phyloP scores from a whole-genome alignment of 2,888 invertebrate species.

The Ptilodon capucinus region DNA sequence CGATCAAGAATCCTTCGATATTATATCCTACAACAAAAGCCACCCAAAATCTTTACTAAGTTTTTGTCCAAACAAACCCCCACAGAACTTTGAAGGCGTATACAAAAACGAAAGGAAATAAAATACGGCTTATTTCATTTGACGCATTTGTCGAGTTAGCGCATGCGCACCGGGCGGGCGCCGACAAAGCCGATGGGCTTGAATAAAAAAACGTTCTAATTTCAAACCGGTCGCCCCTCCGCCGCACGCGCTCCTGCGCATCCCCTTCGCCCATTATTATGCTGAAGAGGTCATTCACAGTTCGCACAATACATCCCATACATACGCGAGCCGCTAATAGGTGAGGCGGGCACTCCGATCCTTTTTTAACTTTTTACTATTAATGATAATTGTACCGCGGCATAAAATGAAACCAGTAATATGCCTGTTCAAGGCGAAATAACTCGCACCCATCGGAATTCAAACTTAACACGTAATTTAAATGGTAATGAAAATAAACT shows the following conservation, averaged over 20 bases:
- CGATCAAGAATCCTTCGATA: constrained; percentile 29
- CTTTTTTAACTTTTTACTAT: constrained; percentile 39
- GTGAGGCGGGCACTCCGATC: constrained; percentile 52
- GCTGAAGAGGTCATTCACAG: constrained; percentile 82
- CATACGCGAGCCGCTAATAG: constrained; percentile 63
- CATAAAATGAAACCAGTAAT: constrained; percentile 19
- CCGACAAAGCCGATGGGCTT: constrained; percentile 71
- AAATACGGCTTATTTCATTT: constrained; percentile 80
- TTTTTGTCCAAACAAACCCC: constrained; percentile 57
- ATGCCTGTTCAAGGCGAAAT: constrained; percentile 20
- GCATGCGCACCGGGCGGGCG: constrained; percentile 76
- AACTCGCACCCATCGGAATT: constrained; percentile 4
- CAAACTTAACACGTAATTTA: not conserved
- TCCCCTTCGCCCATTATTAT: constrained; percentile 77
- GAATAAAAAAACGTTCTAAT: constrained; percentile 81
- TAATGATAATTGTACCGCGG: constrained; percentile 11
- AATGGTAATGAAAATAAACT: constrained; percentile 1
- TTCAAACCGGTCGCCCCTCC: constrained; percentile 79
- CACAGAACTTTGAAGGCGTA: constrained; percentile 58
- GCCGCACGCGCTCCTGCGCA: constrained; percentile 79
- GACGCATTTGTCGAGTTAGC: constrained; percentile 82
- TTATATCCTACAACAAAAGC: constrained; percentile 37
- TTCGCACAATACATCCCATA: constrained; percentile 75
- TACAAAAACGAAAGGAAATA: constrained; percentile 70
- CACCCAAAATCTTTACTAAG: constrained; percentile 45